Evolutionary conservation across 2,797 vertebrate genomes (phyloP).

Genomic region (Centroberyx gerrardi): DNA sequence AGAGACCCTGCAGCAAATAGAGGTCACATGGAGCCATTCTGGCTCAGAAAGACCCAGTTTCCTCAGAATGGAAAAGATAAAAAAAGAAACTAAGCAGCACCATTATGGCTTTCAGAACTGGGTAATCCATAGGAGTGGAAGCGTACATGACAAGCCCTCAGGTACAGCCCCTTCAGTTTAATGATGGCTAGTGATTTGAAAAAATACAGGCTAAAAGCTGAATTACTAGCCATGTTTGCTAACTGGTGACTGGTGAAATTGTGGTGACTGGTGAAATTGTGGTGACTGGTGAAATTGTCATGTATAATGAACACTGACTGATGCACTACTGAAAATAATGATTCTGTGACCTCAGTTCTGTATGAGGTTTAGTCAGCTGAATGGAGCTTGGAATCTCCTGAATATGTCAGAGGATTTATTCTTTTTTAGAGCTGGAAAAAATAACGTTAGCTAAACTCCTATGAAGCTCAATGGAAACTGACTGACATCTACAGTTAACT

Average conservation of each 20-base stretch:
- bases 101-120: constrained; percentile 60
- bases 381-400: too few relatives aligned
- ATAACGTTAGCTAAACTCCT: too few relatives aligned
- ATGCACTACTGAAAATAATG: too few relatives aligned
- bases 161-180: constrained; percentile 12
- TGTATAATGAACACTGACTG: neutral
- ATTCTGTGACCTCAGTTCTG: too few relatives aligned
- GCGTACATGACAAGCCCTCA: constrained; percentile 34
- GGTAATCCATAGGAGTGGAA: constrained; percentile 46
- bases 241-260: neutral
- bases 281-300: neutral
- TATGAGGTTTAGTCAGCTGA: too few relatives aligned
- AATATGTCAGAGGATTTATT: too few relatives aligned
- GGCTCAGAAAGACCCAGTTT: constrained; percentile 48
- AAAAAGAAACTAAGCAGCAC: constrained; percentile 33
- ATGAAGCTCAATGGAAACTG: too few relatives aligned
- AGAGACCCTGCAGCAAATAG: constrained; percentile 71
- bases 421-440: too few relatives aligned
- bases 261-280: neutral
- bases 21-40: constrained; percentile 64
- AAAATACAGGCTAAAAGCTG: neutral
- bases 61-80: constrained; percentile 64
- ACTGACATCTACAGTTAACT: too few relatives aligned
- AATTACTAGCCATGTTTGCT: neutral
- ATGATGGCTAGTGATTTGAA: constrained; percentile 3